A percentile compares a stretch with the other conserved stretches of the same genome.
Conservation (phyloP, 2,888 invertebrate species). For the Acleris laterana region DNA sequence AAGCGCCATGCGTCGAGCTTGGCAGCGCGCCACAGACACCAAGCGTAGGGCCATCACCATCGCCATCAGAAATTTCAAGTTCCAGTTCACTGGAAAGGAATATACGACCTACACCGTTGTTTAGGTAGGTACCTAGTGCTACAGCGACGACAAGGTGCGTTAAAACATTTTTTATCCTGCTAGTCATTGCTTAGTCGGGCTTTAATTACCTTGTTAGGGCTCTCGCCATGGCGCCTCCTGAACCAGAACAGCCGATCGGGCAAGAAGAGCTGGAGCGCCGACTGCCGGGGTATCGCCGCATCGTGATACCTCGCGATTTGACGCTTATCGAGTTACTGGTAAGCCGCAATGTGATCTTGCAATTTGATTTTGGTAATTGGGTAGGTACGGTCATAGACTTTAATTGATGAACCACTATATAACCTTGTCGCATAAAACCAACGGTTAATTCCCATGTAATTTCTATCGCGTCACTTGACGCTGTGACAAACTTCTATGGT, state of each 20-base stretch:
- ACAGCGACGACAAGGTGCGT: too few relatives aligned
- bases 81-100: slow-evolving; percentile 72
- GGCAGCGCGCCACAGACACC: slow-evolving; percentile 69
- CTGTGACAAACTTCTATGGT: too few relatives aligned
- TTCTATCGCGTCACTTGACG: too few relatives aligned
- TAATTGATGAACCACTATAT: too few relatives aligned
- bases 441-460: too few relatives aligned
- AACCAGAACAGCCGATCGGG: slow-evolving; percentile 73
- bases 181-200: too few relatives aligned
- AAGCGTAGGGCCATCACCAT: slow-evolving; percentile 63
- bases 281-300: slow-evolving; percentile 81
- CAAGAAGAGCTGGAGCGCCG: slow-evolving; percentile 78
- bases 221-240: slow-evolving; percentile 74
- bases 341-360: slow-evolving; percentile 38
- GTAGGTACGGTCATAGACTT: too few relatives aligned
- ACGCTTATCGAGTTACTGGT: slow-evolving; percentile 86
- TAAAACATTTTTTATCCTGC: too few relatives aligned
- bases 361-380: neutral
- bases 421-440: too few relatives aligned
- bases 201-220: slow-evolving; percentile 52
- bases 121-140: slow-evolving; percentile 56
- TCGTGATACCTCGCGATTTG: slow-evolving; percentile 83
- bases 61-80: slow-evolving; percentile 76
- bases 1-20: slow-evolving; percentile 72
- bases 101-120: slow-evolving; percentile 68